phyloP scores from a whole-genome alignment of 2,113 vertebrate species.

The Nycticorax nycticorax region DNA sequence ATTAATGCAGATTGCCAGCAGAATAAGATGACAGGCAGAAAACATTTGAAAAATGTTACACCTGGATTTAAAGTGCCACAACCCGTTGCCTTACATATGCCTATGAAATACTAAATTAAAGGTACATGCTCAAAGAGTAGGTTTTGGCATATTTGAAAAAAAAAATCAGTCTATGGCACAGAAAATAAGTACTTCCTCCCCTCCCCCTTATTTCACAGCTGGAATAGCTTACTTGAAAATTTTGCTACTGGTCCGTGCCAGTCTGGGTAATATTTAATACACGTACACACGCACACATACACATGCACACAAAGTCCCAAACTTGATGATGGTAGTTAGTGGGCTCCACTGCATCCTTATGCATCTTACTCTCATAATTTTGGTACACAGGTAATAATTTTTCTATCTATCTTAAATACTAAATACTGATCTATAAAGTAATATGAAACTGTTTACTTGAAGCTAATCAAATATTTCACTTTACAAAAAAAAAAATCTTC shows the following conservation, averaged over 20 bases:
- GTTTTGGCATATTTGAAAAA: not conserved
- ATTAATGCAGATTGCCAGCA: not conserved
- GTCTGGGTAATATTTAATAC: not conserved
- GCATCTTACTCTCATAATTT: not conserved
- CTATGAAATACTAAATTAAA: not conserved
- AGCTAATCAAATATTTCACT: not conserved
- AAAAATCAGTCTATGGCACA: not conserved
- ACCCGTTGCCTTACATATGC: not conserved
- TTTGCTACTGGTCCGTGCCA: not conserved
- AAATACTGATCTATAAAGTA: not conserved
- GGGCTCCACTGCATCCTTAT: not conserved
- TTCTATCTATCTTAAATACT: not conserved
- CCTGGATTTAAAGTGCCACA: not conserved
- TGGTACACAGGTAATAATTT: not conserved
- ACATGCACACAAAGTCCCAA: not conserved
- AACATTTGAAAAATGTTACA: not conserved
- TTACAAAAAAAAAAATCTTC: not conserved
- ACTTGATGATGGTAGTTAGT: not conserved
- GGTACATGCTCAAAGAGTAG: not conserved
- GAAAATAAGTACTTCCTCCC: not conserved
- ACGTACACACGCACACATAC: not conserved
- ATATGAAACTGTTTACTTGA: not conserved
- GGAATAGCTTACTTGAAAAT: not conserved
- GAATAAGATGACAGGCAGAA: not conserved
- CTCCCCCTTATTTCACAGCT: not conserved